Evolutionary conservation across 2,888 invertebrate species (phyloP).

Genomic region (Drosophila merina): DNA sequence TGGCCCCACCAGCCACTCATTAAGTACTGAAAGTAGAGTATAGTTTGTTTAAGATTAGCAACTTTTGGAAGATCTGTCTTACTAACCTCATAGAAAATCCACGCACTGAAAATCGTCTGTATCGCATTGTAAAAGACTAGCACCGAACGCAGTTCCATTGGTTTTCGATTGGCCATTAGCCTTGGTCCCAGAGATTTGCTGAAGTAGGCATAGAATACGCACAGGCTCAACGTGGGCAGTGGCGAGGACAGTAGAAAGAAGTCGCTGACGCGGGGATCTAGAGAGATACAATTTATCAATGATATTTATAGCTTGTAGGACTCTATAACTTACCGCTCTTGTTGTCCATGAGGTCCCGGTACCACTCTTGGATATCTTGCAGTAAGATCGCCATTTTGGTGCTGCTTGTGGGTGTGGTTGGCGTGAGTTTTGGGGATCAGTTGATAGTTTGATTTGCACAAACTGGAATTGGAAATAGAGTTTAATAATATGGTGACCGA

Average conservation of each 20-base stretch:
- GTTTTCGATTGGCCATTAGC: conserved; percentile 95
- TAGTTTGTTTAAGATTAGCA: accelerated
- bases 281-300: background rate
- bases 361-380: conserved; percentile 85
- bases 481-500: conserved; percentile 6
- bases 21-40: conserved; percentile 85
- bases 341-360: conserved; percentile 89
- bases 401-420: conserved; percentile 14
- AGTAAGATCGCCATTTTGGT: conserved; percentile 80
- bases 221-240: conserved; percentile 92
- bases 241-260: conserved; percentile 96
- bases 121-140: conserved; percentile 94
- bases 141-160: conserved; percentile 91
- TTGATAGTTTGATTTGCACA: conserved; percentile 2
- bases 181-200: conserved; percentile 92
- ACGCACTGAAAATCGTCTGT: conserved; percentile 95
- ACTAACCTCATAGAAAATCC: conserved; percentile 96
- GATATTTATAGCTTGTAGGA: no score
- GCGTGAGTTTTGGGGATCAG: conserved; percentile 6
- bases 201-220: conserved; percentile 92
- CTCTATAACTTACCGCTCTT: conserved; percentile 86
- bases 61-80: accelerated
- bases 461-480: conserved; percentile 7
- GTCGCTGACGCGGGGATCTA: conserved; percentile 94
- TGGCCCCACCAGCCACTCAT: conserved; percentile 91